Evolutionary conservation across 2,113 vertebrate genomes (phyloP).

Genomic region (Solea senegalensis): DNA sequence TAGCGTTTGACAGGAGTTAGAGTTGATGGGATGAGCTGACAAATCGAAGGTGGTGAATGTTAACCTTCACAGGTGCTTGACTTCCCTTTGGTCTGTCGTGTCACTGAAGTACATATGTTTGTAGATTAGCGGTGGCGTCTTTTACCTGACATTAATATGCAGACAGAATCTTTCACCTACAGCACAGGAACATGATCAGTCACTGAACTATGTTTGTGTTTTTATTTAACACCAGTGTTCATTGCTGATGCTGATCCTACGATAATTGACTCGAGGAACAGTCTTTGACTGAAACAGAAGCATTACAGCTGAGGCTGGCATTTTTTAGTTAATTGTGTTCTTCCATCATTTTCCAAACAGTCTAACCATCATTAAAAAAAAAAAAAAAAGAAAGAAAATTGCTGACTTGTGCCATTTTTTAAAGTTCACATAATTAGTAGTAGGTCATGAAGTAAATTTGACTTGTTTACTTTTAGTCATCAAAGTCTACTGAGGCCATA

Average conservation of each 20-base stretch:
- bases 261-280: too few relatives aligned
- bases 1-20: conserved; percentile 52
- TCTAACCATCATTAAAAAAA: not conserved
- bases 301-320: not conserved
- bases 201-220: conserved; percentile 11
- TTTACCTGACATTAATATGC: conserved; percentile 42
- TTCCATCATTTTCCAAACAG: not conserved
- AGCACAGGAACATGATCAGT: not conserved
- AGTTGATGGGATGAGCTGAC: conserved; percentile 46
- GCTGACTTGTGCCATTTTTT: not conserved
- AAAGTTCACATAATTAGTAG: not conserved
- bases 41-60: conserved; percentile 61
- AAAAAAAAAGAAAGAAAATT: too few relatives aligned
- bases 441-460: not conserved
- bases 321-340: too few relatives aligned
- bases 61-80: conserved; percentile 63
- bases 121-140: conserved; percentile 41
- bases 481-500: not conserved
- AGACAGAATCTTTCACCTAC: conserved; percentile 14
- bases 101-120: conserved; percentile 7
- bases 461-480: not conserved
- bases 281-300: not conserved
- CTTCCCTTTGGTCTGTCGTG: conserved; percentile 26
- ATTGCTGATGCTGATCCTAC: too few relatives aligned
- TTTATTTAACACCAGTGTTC: not conserved